Evolutionary conservation across 2,797 vertebrate genomes (phyloP).

Genomic region (Pristis pectinata): DNA sequence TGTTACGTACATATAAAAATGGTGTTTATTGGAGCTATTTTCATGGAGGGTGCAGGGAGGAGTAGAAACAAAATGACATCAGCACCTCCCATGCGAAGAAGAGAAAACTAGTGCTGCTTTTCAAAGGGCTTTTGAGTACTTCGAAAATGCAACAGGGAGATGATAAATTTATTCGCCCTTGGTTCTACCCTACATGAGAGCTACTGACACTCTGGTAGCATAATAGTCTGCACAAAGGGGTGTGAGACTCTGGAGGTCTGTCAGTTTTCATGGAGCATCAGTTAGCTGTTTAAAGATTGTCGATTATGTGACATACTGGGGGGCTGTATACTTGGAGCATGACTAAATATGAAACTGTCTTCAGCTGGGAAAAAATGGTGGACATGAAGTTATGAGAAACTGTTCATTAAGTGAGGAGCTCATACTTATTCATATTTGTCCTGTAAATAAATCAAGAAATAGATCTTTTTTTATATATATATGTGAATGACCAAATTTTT

Average conservation of each 20-base stretch:
- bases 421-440: background rate
- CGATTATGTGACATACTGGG: background rate
- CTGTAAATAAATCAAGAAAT: background rate
- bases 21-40: background rate
- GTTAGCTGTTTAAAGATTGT: background rate
- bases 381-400: background rate
- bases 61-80: background rate
- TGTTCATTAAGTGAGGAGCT: background rate
- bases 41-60: background rate
- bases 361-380: background rate
- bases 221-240: background rate
- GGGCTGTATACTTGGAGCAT: background rate
- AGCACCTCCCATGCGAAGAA: background rate
- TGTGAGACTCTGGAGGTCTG: background rate
- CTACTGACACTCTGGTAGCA: background rate
- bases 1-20: background rate
- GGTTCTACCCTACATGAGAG: background rate
- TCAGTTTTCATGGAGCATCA: background rate
- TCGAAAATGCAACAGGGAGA: background rate
- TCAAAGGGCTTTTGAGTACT: background rate
- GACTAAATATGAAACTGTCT: background rate
- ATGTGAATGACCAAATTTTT: background rate
- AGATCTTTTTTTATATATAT: background rate
- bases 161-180: background rate
- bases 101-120: background rate